A percentile compares a stretch with the other conserved stretches of the same genome.
Conservation (phyloP, 2,797 vertebrate species). For the Melanotaenia maccullochi region DNA sequence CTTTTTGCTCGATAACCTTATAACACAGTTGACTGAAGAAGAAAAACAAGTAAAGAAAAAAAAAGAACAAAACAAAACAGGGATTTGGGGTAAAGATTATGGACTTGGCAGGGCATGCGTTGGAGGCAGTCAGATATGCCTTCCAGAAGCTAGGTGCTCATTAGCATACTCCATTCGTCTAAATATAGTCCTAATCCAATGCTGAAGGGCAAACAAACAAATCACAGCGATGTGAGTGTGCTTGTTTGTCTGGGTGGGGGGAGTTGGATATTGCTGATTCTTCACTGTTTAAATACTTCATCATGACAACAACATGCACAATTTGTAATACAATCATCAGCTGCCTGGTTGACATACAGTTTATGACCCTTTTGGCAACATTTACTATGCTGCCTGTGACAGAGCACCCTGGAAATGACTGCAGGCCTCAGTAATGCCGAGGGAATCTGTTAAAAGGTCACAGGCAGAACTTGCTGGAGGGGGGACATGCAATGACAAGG, state of each 20-base stretch:
- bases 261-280: slow-evolving; percentile 43
- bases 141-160: slow-evolving; percentile 78
- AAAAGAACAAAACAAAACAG: slow-evolving; percentile 28
- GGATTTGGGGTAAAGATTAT: slow-evolving; percentile 72
- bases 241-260: slow-evolving; percentile 17
- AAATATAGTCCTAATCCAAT: slow-evolving; percentile 78
- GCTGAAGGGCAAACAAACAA: slow-evolving; percentile 76
- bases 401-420: slow-evolving; percentile 75
- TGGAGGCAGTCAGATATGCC: slow-evolving; percentile 74
- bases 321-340: slow-evolving; percentile 50
- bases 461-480: slow-evolving; percentile 74
- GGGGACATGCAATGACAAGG: slow-evolving; percentile 70
- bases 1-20: slow-evolving; percentile 30
- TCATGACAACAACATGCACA: slow-evolving; percentile 43
- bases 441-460: slow-evolving; percentile 83
- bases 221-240: slow-evolving; percentile 43
- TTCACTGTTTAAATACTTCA: slow-evolving; percentile 47
- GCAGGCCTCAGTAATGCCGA: slow-evolving; percentile 70
- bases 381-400: slow-evolving; percentile 77
- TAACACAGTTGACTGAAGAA: slow-evolving; percentile 5
- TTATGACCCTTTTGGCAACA: slow-evolving; percentile 68
- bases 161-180: slow-evolving; percentile 79
- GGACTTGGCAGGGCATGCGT: slow-evolving; percentile 66
- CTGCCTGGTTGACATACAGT: slow-evolving; percentile 58
- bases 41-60: slow-evolving; percentile 42